A percentile compares a stretch with the other conserved stretches of the same genome.
These are phyloP conservation scores for Euphydryas editha DNA, from an alignment of 2,888 invertebrate species.

Conservation along the genomic window DNA sequence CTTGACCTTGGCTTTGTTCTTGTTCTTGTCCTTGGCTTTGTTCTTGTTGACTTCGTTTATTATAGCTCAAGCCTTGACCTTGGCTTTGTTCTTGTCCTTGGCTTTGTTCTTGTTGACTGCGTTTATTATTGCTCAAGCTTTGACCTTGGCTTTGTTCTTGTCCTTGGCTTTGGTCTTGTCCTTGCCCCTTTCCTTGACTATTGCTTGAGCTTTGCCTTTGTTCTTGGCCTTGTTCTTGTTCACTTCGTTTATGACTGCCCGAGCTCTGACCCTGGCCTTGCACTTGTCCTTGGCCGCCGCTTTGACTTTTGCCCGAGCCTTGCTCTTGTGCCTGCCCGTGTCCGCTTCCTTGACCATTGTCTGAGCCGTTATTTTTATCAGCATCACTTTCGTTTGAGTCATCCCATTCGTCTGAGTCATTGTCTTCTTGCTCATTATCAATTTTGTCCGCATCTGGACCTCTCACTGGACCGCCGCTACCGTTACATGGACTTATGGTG, in stretches of 20 bases:
- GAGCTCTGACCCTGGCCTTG: background rate
- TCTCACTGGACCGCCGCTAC: slow-evolving; percentile 3
- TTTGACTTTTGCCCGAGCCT: background rate
- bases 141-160: background rate
- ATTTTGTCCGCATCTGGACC: background rate
- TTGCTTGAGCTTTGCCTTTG: background rate
- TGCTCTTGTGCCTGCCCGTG: background rate
- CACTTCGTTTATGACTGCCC: background rate
- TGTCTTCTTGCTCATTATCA: background rate
- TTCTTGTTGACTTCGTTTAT: background rate
- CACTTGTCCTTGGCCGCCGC: background rate
- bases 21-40: background rate
- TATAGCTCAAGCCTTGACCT: background rate
- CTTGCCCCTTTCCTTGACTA: background rate
- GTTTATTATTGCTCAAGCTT: no score
- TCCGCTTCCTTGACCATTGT: background rate
- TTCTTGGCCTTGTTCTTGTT: background rate
- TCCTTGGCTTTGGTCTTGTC: no score
- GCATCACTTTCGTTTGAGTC: background rate
- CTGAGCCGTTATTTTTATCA: no score
- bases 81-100: background rate
- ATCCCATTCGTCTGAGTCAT: background rate
- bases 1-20: background rate
- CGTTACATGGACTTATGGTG: background rate
- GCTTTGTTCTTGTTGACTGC: background rate